A percentile compares a stretch with the other conserved stretches of the same genome.
phyloP scores from a whole-genome alignment of 2,888 invertebrate genomes.

The Charanyca ferruginea region DNA sequence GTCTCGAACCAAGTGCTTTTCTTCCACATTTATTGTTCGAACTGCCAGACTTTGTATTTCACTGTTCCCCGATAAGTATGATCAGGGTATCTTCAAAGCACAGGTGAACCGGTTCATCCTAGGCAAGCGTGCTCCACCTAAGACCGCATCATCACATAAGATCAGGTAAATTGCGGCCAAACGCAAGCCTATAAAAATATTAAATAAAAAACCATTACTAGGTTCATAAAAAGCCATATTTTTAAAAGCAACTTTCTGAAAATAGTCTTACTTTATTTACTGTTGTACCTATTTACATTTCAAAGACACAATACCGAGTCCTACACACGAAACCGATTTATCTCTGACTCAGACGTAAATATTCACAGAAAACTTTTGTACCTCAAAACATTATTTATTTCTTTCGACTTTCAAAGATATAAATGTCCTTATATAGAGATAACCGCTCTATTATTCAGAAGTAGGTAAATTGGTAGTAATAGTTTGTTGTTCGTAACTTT shows the following conservation, averaged over 20 bases:
- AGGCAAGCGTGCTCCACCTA: too few species aligned
- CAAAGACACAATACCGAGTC: constrained; percentile 8
- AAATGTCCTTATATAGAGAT: constrained; percentile 27
- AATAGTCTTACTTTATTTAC: constrained; percentile 4
- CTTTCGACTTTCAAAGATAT: constrained; percentile 27
- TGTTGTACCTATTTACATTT: constrained; percentile 14
- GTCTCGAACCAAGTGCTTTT: too few species aligned
- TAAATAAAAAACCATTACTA: not conserved
- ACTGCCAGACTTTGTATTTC: too few species aligned
- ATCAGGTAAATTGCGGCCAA: too few species aligned
- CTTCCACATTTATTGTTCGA: too few species aligned
- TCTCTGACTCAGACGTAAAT: constrained; percentile 29
- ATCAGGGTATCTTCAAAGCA: too few species aligned
- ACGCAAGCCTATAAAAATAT: too few species aligned
- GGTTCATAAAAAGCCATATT: not conserved
- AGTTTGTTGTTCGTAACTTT: constrained; percentile 28
- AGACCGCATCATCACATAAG: too few species aligned
- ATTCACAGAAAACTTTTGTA: constrained; percentile 21
- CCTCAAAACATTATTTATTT: constrained; percentile 15
- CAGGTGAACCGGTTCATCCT: too few species aligned
- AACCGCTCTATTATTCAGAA: constrained; percentile 31
- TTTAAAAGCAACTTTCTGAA: not conserved
- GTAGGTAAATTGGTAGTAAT: constrained; percentile 1
- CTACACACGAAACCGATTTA: constrained; percentile 44
- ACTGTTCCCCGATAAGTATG: too few species aligned